A percentile compares a stretch with the other conserved stretches of the same genome.
phyloP scores from a whole-genome alignment of 2,888 invertebrate genomes.

The Nephrotoma flavescens region DNA sequence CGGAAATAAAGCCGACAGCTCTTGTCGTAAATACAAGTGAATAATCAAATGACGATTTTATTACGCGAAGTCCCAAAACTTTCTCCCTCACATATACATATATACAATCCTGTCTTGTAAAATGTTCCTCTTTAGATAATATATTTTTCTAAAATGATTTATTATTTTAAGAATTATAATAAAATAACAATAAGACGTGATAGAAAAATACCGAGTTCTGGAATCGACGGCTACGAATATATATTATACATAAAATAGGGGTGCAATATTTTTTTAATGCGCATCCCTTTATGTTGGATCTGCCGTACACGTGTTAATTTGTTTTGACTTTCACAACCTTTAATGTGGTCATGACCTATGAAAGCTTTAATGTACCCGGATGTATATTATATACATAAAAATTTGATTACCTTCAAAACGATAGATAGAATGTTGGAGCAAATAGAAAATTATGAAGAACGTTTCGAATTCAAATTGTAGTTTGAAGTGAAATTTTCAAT shows the following conservation, averaged over 20 bases:
- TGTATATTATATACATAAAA: no score
- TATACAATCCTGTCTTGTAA: neutral
- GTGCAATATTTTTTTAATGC: neutral
- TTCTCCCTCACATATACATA: neutral
- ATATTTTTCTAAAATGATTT: neutral
- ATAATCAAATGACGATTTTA: neutral
- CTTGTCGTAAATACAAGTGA: neutral
- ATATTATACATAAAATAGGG: neutral
- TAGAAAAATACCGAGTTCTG: neutral
- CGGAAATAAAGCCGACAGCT: neutral
- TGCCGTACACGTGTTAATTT: neutral
- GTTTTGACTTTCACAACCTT: neutral
- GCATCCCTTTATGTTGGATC: neutral
- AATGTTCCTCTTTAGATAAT: neutral
- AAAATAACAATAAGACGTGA: neutral
- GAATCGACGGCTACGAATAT: neutral
- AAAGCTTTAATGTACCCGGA: no score
- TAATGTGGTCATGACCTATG: no score
- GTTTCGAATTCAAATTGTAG: no score
- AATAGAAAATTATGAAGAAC: no score
- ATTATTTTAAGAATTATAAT: neutral
- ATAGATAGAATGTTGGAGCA: no score
- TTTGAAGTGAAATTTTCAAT: no score
- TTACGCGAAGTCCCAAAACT: neutral
- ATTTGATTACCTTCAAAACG: no score